These are phyloP conservation scores for Sus cebifrons DNA, from an alignment of 2,797 vertebrate species.

Conservation along the genomic window DNA sequence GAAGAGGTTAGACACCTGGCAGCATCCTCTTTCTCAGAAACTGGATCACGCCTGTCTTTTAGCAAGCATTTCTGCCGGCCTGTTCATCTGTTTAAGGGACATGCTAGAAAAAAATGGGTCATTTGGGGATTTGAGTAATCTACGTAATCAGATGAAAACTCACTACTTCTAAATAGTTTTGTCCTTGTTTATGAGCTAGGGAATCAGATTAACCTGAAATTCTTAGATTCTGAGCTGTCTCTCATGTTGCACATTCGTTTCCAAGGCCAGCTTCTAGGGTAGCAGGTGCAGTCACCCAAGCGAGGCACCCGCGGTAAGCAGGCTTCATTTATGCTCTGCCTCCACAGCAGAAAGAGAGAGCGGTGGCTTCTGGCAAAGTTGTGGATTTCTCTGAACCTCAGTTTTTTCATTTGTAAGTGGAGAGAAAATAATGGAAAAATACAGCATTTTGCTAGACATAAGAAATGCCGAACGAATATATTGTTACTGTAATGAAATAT, in stretches of 20 bases:
- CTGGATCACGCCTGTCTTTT: slow-evolving; percentile 38
- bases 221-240: slow-evolving; percentile 27
- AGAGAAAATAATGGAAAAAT: slow-evolving; percentile 19
- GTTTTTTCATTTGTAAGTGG: slow-evolving; percentile 3
- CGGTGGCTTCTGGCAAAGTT: not conserved
- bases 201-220: slow-evolving; percentile 32
- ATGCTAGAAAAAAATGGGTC: slow-evolving; percentile 27
- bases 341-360: not conserved
- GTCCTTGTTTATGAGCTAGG: slow-evolving; percentile 60
- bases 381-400: not conserved
- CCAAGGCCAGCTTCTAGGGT: not conserved
- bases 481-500: not conserved
- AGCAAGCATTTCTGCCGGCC: slow-evolving; percentile 21
- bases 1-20: not conserved
- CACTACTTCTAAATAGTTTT: slow-evolving; percentile 38
- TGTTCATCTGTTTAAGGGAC: slow-evolving; percentile 67
- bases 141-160: slow-evolving; percentile 59
- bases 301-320: not conserved
- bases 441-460: slow-evolving; percentile 18
- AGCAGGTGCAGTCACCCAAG: not conserved
- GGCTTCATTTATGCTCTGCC: not conserved
- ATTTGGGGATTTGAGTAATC: slow-evolving; percentile 73
- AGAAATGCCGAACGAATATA: not conserved
- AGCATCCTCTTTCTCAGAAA: not conserved
- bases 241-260: not conserved